Evolutionary conservation across 2,113 vertebrate genomes (phyloP), one percentile per base, ranked within the genome.

Genomic region (Eublepharis macularius): DNA sequence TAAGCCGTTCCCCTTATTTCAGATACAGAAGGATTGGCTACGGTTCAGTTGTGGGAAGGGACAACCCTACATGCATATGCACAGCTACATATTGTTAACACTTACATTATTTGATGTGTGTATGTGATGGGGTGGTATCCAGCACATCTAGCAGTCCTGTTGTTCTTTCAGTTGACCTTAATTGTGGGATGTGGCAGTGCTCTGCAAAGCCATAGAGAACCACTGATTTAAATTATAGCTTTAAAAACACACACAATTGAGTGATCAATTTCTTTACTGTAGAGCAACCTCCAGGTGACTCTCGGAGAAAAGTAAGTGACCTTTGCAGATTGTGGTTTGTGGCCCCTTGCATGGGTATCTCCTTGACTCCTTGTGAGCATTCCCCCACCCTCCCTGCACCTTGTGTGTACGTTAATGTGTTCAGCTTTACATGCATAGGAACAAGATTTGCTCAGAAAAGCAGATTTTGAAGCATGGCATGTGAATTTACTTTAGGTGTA

Each of bases 291-390:
- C 97, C 94, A 98, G 97, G 98, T 98, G 96, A 98, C 97, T 95
- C 98, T 96, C 98, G 97, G 97, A 98, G 97, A 98, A 99, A 99
- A 97, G 99, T 99, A 99, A 99, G 99, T 99, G 98, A 90, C 92
- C 95, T 93, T 88, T 91, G 91, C 88, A 94, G 94, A 93, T 83
- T 90, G 86, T 95, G 90, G 94, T 94, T 93, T 95, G 81, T 96
- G 96, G 95, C 95, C 96, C 93, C 93, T 96, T 98, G 98, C 98
- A 99, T 98, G 97, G 89, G 87, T 83, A 86, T 65, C 47, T 80
- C 43, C 65, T 82, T 87, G 83, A 88, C 85, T 92, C 92, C 89
- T 93, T 90, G 90, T 95, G 94, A 83, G 94, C 92, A 60, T 93
- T 90, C 90, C 80, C 84, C 94, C 92, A 51, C 90, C 84, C 91